These are phyloP conservation scores for Orthonychiurus folsomi DNA, from an alignment of 2,888 invertebrate species.

Conservation along the genomic window DNA sequence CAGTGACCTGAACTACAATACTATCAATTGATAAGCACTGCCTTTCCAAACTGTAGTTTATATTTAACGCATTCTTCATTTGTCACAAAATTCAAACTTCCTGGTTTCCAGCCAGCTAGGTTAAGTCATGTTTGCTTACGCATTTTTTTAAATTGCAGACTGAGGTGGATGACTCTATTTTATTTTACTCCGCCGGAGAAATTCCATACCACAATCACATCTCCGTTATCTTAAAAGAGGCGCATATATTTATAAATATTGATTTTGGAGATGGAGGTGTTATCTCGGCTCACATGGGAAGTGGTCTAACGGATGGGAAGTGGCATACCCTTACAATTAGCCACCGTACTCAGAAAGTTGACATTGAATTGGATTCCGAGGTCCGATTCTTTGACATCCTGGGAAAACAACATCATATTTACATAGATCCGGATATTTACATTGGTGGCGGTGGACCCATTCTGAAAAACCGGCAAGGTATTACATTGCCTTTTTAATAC, in stretches of 20 bases:
- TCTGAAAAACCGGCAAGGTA: conserved; percentile 33
- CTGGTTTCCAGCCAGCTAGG: background rate
- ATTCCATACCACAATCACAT: conserved; percentile 82
- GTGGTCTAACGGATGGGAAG: conserved; percentile 59
- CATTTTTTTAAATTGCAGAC: conserved; percentile 55
- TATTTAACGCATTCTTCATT: too few relatives aligned
- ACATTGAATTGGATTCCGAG: conserved; percentile 65
- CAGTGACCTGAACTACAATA: too few relatives aligned
- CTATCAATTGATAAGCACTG: too few relatives aligned
- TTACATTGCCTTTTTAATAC: too few relatives aligned
- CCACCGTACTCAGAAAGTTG: conserved; percentile 63
- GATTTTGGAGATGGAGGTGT: conserved; percentile 65
- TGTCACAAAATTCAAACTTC: background rate
- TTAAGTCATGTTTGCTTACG: conserved; percentile 5
- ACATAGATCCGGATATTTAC: conserved; percentile 89
- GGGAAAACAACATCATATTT: conserved; percentile 61
- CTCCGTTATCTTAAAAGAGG: conserved; percentile 73
- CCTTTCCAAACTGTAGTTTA: too few relatives aligned
- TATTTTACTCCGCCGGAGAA: conserved; percentile 88
- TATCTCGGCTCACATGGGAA: conserved; percentile 46
- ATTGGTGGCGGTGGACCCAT: conserved; percentile 72
- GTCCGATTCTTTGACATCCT: conserved; percentile 54
- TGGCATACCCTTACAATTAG: conserved; percentile 87
- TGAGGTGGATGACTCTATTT: conserved; percentile 77
- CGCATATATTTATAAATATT: conserved; percentile 73